Evolutionary conservation across 2,113 vertebrate genomes (phyloP).

Genomic region (Rhodinocichla rosea): DNA sequence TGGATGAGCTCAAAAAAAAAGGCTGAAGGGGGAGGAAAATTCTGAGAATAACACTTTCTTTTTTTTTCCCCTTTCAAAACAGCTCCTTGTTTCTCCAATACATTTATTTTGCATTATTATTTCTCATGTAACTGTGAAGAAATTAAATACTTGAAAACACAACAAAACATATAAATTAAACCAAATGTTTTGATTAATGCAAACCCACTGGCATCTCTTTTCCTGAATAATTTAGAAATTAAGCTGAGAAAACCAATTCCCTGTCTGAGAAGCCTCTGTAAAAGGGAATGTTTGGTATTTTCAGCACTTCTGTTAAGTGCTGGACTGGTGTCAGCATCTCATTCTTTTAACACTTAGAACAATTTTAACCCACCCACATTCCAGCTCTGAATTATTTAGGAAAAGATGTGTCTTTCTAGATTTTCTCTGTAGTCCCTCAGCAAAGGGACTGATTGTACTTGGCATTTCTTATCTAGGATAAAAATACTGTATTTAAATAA

Average conservation of each 20-base stretch:
- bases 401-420: not conserved
- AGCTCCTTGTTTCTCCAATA: not conserved
- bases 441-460: not conserved
- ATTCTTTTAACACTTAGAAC: not conserved
- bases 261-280: not conserved
- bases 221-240: not conserved
- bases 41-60: not conserved
- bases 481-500: not conserved
- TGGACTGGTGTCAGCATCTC: not conserved
- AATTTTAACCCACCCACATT: not conserved
- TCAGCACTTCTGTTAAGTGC: not conserved
- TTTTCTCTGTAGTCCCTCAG: not conserved
- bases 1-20: not conserved
- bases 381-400: not conserved
- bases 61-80: not conserved
- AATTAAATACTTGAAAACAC: not conserved
- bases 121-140: not conserved
- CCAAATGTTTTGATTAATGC: not conserved
- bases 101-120: not conserved
- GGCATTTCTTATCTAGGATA: not conserved
- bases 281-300: not conserved
- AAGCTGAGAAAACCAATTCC: not conserved
- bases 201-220: not conserved
- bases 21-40: not conserved
- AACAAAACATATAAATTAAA: not conserved